phyloP scores from a whole-genome alignment of 2,797 vertebrate genomes.

The Gymnopithys bicolor region DNA sequence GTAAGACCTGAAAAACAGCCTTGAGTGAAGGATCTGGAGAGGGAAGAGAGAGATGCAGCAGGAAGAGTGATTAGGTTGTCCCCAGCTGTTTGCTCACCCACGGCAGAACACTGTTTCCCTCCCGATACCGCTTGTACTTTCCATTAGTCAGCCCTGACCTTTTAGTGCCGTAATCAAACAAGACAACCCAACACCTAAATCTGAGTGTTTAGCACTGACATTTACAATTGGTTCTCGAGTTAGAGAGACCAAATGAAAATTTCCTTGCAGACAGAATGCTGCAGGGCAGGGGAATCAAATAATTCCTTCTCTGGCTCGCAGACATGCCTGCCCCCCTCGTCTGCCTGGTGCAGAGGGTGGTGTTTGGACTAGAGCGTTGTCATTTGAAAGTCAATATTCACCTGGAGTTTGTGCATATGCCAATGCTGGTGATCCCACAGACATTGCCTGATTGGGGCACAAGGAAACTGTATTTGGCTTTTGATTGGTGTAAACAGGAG shows the following conservation, averaged over 20 bases:
- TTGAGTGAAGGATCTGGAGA: background rate
- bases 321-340: background rate
- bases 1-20: background rate
- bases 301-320: conserved; percentile 27
- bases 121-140: conserved; percentile 54
- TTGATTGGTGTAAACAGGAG: conserved; percentile 17
- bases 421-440: background rate
- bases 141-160: conserved; percentile 72
- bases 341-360: background rate
- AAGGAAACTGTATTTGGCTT: conserved; percentile 1
- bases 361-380: conserved; percentile 6
- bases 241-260: conserved; percentile 64
- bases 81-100: conserved; percentile 56
- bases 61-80: conserved; percentile 64
- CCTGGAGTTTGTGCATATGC: background rate
- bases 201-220: conserved; percentile 63
- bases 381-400: conserved; percentile 53
- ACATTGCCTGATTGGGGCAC: rapidly evolving
- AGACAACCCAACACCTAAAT: conserved; percentile 68
- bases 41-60: conserved; percentile 20
- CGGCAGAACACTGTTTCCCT: conserved; percentile 48
- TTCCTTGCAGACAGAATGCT: conserved; percentile 52
- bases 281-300: conserved; percentile 49
- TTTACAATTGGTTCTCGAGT: conserved; percentile 68
- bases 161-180: conserved; percentile 70